phyloP scores from a whole-genome alignment of 2,888 invertebrate genomes.

The Sipunculus nudus region DNA sequence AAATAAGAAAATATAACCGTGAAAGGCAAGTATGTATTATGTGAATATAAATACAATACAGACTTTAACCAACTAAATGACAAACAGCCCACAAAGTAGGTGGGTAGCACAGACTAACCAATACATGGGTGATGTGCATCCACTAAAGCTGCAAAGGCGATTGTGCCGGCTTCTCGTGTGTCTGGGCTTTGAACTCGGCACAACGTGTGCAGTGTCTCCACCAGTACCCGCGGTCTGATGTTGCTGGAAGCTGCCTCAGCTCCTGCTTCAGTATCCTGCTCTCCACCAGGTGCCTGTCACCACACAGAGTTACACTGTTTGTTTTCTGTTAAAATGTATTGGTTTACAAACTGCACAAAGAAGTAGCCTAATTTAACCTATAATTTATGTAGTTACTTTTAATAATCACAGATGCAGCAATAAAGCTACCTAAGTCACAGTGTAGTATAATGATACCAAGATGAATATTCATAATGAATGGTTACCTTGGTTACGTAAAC shows the following conservation, averaged over 20 bases:
- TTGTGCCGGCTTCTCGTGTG: slow-evolving; percentile 71
- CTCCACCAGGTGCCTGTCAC: slow-evolving; percentile 16
- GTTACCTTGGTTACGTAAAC: no score
- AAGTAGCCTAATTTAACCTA: no score
- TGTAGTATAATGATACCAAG: no score
- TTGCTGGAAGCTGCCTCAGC: slow-evolving; percentile 21
- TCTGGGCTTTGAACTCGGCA: slow-evolving; percentile 58
- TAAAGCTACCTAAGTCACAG: no score
- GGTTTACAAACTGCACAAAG: neutral
- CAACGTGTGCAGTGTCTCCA: slow-evolving; percentile 64
- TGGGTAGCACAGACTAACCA: slow-evolving; percentile 61
- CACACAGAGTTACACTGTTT: neutral
- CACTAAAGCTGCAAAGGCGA: slow-evolving; percentile 76
- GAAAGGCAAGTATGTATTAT: no score
- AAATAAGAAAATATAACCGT: no score
- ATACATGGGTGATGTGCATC: slow-evolving; percentile 82
- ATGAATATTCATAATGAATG: no score
- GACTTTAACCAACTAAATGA: no score
- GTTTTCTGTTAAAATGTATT: neutral
- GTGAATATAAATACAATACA: no score
- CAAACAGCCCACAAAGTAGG: no score
- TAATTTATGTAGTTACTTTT: no score
- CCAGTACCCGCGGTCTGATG: slow-evolving; percentile 46
- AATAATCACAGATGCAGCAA: no score
- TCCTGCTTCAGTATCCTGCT: slow-evolving; percentile 60